Conservation (phyloP, 92 coral and sea anemone species). For the Actinernus sp. region DNA sequence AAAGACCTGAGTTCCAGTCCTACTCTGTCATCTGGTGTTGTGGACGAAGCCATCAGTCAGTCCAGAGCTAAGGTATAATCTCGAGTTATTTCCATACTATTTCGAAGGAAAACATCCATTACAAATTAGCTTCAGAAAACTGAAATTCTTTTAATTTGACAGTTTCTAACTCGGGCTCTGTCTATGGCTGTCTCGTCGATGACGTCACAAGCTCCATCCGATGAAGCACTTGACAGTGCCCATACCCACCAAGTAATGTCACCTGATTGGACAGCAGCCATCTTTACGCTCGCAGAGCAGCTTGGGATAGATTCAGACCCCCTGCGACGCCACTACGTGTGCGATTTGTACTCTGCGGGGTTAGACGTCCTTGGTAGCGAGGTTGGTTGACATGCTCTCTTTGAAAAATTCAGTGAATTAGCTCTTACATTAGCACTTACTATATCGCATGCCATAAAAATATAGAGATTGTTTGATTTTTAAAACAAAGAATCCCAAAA, state of each 20-base stretch:
- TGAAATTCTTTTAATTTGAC: too few relatives aligned
- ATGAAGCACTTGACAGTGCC: constrained; percentile 8
- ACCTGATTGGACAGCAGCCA: constrained; percentile 76
- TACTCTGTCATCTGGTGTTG: constrained; percentile 51
- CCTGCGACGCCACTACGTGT: constrained; percentile 72
- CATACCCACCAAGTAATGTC: constrained; percentile 15
- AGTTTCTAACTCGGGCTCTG: constrained; percentile 78
- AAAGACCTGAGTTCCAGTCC: constrained; percentile 81
- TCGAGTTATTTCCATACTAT: too few relatives aligned
- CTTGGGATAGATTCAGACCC: constrained; percentile 82
- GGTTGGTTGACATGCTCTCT: constrained; percentile 71
- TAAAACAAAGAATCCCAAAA: too few relatives aligned
- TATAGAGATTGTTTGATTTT: too few relatives aligned
- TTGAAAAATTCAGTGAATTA: too few relatives aligned
- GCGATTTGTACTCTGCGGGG: constrained; percentile 86
- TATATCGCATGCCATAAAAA: too few relatives aligned
- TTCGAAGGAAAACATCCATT: too few relatives aligned
- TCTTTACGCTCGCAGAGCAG: constrained; percentile 83
- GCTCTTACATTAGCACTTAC: too few relatives aligned
- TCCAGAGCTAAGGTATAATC: constrained; percentile 91
- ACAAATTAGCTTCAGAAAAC: too few relatives aligned
- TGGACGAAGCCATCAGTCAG: constrained; percentile 69
- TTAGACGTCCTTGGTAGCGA: constrained; percentile 77
- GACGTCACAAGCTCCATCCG: constrained; percentile 19
- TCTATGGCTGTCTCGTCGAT: constrained; percentile 57